A percentile compares a stretch with the other conserved stretches of the same genome.
These are phyloP conservation scores for Sogatella furcifera DNA, from an alignment of 1,140 invertebrate species.

Conservation along the genomic window DNA sequence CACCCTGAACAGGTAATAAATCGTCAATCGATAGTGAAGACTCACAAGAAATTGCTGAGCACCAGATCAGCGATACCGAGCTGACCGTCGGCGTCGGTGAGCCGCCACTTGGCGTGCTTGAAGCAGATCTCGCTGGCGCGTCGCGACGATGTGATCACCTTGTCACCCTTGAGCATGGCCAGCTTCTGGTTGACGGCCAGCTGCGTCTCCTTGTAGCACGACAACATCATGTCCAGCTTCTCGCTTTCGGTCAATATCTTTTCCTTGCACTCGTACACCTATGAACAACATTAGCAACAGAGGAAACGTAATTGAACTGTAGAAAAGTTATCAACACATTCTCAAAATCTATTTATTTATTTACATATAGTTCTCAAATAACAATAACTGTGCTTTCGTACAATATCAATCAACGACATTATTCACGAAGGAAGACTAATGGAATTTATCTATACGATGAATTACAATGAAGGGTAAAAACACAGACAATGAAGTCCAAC, in stretches of 20 bases:
- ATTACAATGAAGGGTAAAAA: too few species aligned
- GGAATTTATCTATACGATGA: too few species aligned
- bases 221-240: slow-evolving; percentile 72
- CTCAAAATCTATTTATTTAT: too few species aligned
- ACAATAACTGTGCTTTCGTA: too few species aligned
- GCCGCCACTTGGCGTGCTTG: slow-evolving; percentile 94
- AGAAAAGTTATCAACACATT: too few species aligned
- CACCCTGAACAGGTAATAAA: too few species aligned
- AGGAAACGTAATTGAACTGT: neutral
- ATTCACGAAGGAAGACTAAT: too few species aligned
- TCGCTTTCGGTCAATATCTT: slow-evolving; percentile 75
- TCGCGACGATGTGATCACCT: slow-evolving; percentile 57
- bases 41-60: slow-evolving; percentile 87
- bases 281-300: slow-evolving; percentile 18
- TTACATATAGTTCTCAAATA: too few species aligned
- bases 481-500: too few species aligned
- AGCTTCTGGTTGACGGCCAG: slow-evolving; percentile 48
- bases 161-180: slow-evolving; percentile 41
- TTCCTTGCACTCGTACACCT: slow-evolving; percentile 86
- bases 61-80: slow-evolving; percentile 92
- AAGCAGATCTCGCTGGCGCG: slow-evolving; percentile 95
- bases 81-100: slow-evolving; percentile 95
- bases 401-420: too few species aligned
- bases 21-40: too few species aligned
- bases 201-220: slow-evolving; percentile 81